phyloP scores from a whole-genome alignment of 2,113 vertebrate genomes.

The Columba livia region DNA sequence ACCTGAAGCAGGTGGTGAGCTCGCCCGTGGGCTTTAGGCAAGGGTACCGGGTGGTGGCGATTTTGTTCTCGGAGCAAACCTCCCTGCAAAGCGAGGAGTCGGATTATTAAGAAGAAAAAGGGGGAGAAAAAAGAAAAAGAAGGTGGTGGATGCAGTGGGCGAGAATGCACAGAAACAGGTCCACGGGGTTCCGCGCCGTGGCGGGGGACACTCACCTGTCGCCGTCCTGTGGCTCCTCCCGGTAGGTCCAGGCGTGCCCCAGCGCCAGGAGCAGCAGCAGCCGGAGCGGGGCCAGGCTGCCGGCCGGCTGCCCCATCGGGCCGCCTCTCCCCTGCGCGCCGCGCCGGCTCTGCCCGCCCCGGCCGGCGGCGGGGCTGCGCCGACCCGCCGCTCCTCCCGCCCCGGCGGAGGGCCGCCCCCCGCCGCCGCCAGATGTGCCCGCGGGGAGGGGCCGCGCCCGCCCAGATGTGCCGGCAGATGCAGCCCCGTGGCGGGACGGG shows the following conservation, averaged over 20 bases:
- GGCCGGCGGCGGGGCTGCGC: not conserved
- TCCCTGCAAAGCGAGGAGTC: conserved; percentile 73
- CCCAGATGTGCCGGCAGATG: conserved; percentile 43
- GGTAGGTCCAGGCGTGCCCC: conserved; percentile 86
- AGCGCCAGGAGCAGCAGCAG: conserved; percentile 78
- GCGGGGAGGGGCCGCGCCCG: conserved; percentile 10
- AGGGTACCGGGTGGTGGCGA: conserved; percentile 89
- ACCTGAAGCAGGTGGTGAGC: conserved; percentile 93
- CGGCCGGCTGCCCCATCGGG: conserved; percentile 56
- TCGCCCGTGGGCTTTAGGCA: conserved; percentile 89
- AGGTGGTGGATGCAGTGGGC: not conserved
- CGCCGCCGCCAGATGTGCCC: conserved; percentile 11
- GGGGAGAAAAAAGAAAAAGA: too few relatives aligned
- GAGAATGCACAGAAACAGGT: not conserved
- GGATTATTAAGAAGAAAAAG: not conserved
- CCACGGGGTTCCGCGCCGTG: not conserved
- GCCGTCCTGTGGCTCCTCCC: conserved; percentile 81
- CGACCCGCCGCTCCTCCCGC: not conserved
- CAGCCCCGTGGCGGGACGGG: not conserved
- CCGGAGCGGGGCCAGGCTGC: conserved; percentile 72
- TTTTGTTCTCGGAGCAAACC: conserved; percentile 88
- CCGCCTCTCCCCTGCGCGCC: conserved; percentile 52
- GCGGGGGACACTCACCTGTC: conserved; percentile 76
- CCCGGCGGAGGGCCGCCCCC: not conserved
- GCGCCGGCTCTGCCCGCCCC: conserved; percentile 42